Percentiles rank a stretch among this genome's conserved stretches.
Conservation (phyloP, 2,113 vertebrate genomes). For the Leptobrachium ailaonicum region DNA sequence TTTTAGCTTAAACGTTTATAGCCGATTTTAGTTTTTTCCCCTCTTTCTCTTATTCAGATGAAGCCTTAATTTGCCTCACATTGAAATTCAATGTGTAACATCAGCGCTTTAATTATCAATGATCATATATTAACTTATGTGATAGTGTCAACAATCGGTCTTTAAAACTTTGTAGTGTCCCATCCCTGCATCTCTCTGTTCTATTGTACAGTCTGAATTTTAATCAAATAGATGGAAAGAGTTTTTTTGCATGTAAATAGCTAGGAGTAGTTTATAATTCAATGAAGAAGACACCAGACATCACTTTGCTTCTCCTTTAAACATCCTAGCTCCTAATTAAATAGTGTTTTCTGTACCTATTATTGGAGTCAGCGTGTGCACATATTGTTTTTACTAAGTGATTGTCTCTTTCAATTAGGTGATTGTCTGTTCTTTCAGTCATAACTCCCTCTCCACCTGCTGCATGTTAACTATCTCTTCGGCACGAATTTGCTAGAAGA, state of each 20-base stretch:
- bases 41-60: no score
- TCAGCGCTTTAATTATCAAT: no score
- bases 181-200: conserved; percentile 8
- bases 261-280: conserved; percentile 43
- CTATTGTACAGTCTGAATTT: background rate
- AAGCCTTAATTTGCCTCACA: no score
- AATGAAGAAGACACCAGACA: conserved; percentile 44
- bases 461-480: conserved; percentile 7
- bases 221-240: conserved; percentile 33
- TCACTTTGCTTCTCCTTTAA: conserved; percentile 47
- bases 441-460: conserved; percentile 26
- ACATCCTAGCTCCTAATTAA: conserved; percentile 47
- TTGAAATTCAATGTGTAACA: no score
- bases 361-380: conserved; percentile 47
- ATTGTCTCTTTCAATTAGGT: conserved; percentile 51
- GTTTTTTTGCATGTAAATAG: conserved; percentile 46
- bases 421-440: conserved; percentile 45
- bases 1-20: no score
- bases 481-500: background rate
- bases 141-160: background rate
- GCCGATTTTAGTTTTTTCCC: no score
- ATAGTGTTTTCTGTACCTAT: conserved; percentile 50
- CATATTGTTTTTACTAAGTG: conserved; percentile 51
- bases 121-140: no score
- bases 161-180: background rate